Base-by-base conservation (phyloP, 2,888 invertebrate genomes). In the Leptopilina syphax region DNA sequence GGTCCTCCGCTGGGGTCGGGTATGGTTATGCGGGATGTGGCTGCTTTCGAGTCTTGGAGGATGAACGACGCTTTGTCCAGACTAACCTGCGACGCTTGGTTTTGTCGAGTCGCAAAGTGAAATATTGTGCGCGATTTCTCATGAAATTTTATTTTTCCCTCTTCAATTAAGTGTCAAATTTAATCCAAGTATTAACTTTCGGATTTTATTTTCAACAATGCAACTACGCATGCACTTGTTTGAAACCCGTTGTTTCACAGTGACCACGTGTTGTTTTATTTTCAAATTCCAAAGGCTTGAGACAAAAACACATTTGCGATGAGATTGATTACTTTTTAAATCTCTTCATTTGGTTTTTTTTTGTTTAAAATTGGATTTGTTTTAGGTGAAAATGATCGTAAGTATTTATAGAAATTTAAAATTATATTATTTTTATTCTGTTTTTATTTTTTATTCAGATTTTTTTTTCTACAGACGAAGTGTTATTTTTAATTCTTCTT, bases 31-130 rank as follows among this genome's bases (percentile, higher is more conserved):
- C 63, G 63, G 63, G 63, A 63, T 63, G 63, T 63, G 63, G 18
- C 24, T 63, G 60, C 73, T 73, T 87, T 85, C 84, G 70, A 50
- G 83, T 87, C 85, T 50, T 83, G 86, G 85, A 83, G 85, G 85
- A 85, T 86, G 85, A 84, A 79, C 81, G 81, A 82, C 65, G 81
- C 83, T 79, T 85, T 84, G 85, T 86, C 78, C 87, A 85, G 82
- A 84, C 81, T 70, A 78, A 83, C 82, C 77, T 73, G 73, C 79
- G 68, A 65, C 60, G 70, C 57, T 63, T 27, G 41, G 9, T 10
- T 34, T 50, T 47, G 50, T 70, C 50, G 27, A 12, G 13, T 24
- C 24, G 18, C 24, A 10, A 47, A 12, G 27, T 70, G 8, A 34
- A 54, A 50, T 34, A 27, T 50, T 50, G 50, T 50, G 50, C 12